Evolutionary conservation across 1,140 invertebrate genomes (phyloP), one percentile per base, ranked within the genome.

Genomic region (Drosophila nikananu): DNA sequence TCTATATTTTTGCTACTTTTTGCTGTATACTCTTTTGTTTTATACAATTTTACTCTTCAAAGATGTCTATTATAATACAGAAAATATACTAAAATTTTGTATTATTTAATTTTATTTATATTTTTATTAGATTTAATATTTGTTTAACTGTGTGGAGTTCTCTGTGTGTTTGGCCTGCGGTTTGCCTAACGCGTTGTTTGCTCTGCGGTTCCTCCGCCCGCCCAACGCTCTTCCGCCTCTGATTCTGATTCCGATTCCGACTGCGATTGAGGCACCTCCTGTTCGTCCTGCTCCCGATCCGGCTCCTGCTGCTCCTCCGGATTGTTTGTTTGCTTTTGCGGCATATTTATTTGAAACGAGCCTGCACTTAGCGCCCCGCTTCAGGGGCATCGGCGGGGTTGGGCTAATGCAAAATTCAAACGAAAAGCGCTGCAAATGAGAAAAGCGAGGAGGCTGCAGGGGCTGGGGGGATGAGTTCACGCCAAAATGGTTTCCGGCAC

Each of bases 311-410:
- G 51, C 46, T 62, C 58, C 82, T 52, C 63, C 49, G 72, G 78
- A 90, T 84, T 90, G 84, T 84, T 89, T 89, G 84, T 89, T 89
- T 89, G 86, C 81, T 81, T 73, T 89, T 90, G 84, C 84, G 84
- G 84, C 81, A 89, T 89, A 89, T 89, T 89, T 89, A 89, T 89
- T 89, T 90, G 74, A 89, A 90, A 87, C 74, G 84, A 87, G 84
- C 81, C 77, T 89, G 84, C 84, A 87, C 84, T 87, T 87, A 87
- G 86, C 83, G 64, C 68, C 15, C 35, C 30, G 49, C 48, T 49
- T 35, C 21, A 42, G 27, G 23, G 39, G 32, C 30, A 25, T 25
- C 42, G 25, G 25, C 54, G 41, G 30, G 52, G 23, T 44, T 37
- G 19, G 70, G 46, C 81, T 89, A 89, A 89, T 89, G 86, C 84